A percentile compares a stretch with the other conserved stretches of the same genome.
These are phyloP conservation scores for Abrostola tripartita DNA, from an alignment of 2,888 invertebrate species.

Conservation along the genomic window DNA sequence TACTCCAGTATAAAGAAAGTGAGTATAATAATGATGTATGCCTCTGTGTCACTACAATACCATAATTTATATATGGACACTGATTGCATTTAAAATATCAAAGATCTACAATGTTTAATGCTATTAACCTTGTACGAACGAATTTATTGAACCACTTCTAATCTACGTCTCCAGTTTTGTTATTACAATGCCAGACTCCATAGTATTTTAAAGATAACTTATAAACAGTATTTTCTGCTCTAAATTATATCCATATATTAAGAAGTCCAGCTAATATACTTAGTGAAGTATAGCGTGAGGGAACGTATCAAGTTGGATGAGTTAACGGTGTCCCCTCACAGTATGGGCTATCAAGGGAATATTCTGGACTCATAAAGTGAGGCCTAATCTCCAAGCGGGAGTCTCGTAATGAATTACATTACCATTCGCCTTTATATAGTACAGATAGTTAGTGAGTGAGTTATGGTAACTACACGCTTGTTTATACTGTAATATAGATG, in stretches of 20 bases:
- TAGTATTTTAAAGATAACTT: no score
- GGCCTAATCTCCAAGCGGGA: constrained; percentile 52
- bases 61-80: no score
- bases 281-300: neutral
- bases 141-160: no score
- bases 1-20: constrained; percentile 99
- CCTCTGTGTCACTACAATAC: no score
- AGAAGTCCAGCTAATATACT: neutral
- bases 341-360: constrained; percentile 32
- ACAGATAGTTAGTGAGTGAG: constrained; percentile 18
- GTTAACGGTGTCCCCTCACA: constrained; percentile 41
- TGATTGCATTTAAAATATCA: no score
- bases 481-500: neutral
- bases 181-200: no score
- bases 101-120: no score
- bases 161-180: no score
- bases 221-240: neutral
- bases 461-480: constrained; percentile 4
- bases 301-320: constrained; percentile 33
- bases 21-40: constrained; percentile 85
- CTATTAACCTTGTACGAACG: no score
- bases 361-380: constrained; percentile 47
- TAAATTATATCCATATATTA: neutral
- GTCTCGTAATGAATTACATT: constrained; percentile 59
- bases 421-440: constrained; percentile 50